These are phyloP conservation scores for Otus scops DNA, from an alignment of 2,797 vertebrate species.

Conservation along the genomic window DNA sequence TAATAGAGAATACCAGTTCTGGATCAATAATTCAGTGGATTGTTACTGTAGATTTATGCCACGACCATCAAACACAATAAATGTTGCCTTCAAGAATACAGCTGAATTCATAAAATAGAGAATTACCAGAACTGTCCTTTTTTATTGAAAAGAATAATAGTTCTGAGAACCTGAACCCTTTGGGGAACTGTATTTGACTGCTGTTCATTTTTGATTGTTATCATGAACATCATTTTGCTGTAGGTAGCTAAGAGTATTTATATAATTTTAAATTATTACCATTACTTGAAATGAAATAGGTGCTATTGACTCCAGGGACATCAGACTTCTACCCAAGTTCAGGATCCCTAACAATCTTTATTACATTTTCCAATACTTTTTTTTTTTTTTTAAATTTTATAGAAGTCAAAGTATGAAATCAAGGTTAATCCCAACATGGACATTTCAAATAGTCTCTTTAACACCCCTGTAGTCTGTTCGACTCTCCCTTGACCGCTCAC, in stretches of 20 bases:
- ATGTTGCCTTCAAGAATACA: neutral
- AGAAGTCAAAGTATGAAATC: neutral
- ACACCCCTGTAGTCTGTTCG: neutral
- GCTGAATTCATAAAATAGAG: neutral
- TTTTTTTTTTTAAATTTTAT: neutral
- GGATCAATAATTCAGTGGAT: neutral
- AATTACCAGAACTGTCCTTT: neutral
- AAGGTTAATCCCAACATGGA: neutral
- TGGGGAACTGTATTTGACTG: neutral
- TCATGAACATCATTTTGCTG: neutral
- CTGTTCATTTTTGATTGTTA: neutral
- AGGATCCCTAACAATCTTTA: neutral
- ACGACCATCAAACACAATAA: neutral
- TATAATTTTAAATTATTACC: neutral
- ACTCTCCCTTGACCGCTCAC: fast-evolving
- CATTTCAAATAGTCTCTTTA: neutral
- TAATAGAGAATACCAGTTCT: neutral
- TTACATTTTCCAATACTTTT: neutral
- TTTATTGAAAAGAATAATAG: neutral
- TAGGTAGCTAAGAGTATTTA: neutral
- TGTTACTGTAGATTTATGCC: neutral
- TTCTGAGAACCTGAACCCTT: neutral
- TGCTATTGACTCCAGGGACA: neutral
- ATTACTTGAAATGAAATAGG: neutral
- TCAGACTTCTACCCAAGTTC: neutral